A percentile compares a stretch with the other conserved stretches of the same genome.
Evolutionary conservation across 2,888 invertebrate genomes (phyloP).

Genomic region (Eutolmus rufibarbis): DNA sequence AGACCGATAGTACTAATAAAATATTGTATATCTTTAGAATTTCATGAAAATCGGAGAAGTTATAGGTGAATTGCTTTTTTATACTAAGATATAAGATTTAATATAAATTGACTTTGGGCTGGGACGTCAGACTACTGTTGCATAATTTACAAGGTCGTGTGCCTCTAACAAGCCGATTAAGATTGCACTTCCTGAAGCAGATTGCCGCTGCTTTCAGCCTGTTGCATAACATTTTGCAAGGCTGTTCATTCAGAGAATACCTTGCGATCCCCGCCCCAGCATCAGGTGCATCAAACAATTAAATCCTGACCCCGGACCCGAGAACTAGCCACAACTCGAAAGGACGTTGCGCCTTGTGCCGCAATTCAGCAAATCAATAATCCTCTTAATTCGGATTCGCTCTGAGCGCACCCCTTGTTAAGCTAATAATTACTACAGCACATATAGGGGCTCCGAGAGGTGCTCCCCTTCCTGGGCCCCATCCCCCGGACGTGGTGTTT

Average conservation of each 20-base stretch:
- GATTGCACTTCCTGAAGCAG: neutral
- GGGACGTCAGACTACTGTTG: neutral
- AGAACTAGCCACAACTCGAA: neutral
- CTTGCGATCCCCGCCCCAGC: neutral
- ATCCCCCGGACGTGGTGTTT: neutral
- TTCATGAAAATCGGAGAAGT: too few species aligned
- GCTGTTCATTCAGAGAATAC: neutral
- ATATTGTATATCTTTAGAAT: too few species aligned
- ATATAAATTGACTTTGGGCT: too few species aligned
- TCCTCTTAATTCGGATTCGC: neutral
- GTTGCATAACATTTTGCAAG: slow-evolving; percentile 3
- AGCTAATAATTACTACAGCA: neutral
- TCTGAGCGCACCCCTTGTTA: neutral
- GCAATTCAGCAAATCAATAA: neutral
- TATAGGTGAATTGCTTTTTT: too few species aligned
- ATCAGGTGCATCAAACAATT: neutral
- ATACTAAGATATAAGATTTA: too few species aligned
- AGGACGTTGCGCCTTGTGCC: neutral
- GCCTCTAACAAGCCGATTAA: neutral
- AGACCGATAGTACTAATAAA: too few species aligned
- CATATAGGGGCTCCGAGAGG: neutral
- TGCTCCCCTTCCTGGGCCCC: neutral
- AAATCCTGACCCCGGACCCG: neutral
- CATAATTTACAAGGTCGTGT: neutral
- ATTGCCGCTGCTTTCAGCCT: neutral